A percentile compares a stretch with the other conserved stretches of the same genome.
Evolutionary conservation across 92 coral and sea anemone genomes (phyloP).

Genomic region (Virgularia gustaviana): DNA sequence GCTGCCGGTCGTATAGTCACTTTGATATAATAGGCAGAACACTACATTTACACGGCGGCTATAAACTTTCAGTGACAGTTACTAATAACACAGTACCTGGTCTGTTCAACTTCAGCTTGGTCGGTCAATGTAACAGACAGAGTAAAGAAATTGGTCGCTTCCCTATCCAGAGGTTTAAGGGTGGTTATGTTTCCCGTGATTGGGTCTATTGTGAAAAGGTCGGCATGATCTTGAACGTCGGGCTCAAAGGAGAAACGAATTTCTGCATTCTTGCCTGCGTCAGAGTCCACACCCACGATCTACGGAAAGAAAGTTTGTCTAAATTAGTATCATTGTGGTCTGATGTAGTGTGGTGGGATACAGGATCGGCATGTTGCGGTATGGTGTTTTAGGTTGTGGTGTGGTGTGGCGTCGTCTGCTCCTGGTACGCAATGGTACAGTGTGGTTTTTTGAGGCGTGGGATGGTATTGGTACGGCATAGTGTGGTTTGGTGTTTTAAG

Average conservation of each 20-base stretch:
- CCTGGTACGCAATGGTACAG: too few species aligned
- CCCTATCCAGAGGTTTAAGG: conserved; percentile 74
- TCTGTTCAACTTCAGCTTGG: conserved; percentile 77
- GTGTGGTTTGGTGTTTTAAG: too few species aligned
- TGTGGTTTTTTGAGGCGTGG: too few species aligned
- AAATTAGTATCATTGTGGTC: neutral
- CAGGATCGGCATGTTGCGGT: too few species aligned
- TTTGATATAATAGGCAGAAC: too few species aligned
- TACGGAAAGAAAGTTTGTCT: neutral
- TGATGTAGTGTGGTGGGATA: too few species aligned
- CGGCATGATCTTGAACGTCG: conserved; percentile 62
- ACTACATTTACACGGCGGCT: too few species aligned
- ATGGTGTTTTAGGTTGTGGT: too few species aligned
- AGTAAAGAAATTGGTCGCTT: conserved; percentile 56
- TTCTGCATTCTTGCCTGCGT: conserved; percentile 65
- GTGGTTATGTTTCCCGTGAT: conserved; percentile 69
- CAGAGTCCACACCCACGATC: conserved; percentile 74
- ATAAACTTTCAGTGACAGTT: too few species aligned
- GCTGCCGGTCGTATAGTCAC: too few species aligned
- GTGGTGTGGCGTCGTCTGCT: too few species aligned
- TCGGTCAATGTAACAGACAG: conserved; percentile 75
- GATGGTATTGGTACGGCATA: too few species aligned
- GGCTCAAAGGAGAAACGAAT: conserved; percentile 71
- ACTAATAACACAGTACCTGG: conserved; percentile 51
- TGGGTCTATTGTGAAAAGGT: conserved; percentile 64